A percentile compares a stretch with the other conserved stretches of the same genome.
These are phyloP conservation scores for Willowsia nigromaculata DNA, from an alignment of 2,888 invertebrate species.

Conservation along the genomic window DNA sequence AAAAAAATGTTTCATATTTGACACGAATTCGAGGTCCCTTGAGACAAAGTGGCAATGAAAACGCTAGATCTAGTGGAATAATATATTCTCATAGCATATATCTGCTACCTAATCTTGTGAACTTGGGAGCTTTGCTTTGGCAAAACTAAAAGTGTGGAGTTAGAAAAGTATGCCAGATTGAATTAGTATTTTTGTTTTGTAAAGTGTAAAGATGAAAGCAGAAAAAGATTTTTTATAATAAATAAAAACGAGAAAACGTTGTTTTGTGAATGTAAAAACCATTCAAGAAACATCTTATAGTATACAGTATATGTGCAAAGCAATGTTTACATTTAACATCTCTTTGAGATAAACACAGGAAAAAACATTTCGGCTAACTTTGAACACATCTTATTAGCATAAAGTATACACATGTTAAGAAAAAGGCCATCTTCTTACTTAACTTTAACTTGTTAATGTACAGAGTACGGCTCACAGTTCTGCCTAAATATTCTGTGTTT, in stretches of 20 bases:
- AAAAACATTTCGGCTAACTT: background rate
- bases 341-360: background rate
- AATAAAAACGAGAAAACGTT: background rate
- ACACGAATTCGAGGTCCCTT: background rate
- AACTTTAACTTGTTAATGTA: background rate
- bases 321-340: background rate
- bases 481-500: too few species aligned
- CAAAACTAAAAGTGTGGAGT: too few species aligned
- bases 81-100: too few species aligned
- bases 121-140: too few species aligned
- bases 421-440: background rate
- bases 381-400: slow-evolving; percentile 38
- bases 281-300: background rate
- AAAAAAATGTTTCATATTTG: background rate
- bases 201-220: background rate
- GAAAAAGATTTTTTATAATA: background rate
- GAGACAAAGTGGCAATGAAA: background rate
- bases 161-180: background rate
- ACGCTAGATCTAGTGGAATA: background rate
- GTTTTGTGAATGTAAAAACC: background rate
- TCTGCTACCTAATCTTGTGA: too few species aligned
- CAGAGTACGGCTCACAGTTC: too few species aligned
- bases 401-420: background rate
- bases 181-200: slow-evolving; percentile 27
- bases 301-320: background rate